phyloP scores from a whole-genome alignment of 1,140 invertebrate species.

The Diachasma alloeum region DNA sequence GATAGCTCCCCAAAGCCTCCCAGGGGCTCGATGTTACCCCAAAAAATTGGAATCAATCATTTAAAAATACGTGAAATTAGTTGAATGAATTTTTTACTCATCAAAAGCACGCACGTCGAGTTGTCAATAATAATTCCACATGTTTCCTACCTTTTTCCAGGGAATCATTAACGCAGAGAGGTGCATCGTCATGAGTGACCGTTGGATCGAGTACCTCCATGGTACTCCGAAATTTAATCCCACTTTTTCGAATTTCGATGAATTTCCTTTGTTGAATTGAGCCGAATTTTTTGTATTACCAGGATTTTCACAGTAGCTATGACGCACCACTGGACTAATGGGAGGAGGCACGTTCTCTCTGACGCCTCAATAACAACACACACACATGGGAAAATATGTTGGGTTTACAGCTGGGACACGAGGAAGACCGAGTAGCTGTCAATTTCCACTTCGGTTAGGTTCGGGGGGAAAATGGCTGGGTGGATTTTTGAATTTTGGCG shows the following conservation, averaged over 20 bases:
- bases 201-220: slow-evolving; percentile 55
- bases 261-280: background rate
- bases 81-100: background rate
- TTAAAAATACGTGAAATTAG: background rate
- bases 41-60: background rate
- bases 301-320: background rate
- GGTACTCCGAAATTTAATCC: background rate
- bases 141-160: slow-evolving; percentile 45
- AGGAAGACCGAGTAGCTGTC: background rate
- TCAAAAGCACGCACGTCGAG: background rate
- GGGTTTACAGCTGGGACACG: background rate
- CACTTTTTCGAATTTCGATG: background rate
- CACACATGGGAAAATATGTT: background rate
- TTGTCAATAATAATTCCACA: slow-evolving; percentile 1
- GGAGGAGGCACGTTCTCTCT: background rate
- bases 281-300: background rate
- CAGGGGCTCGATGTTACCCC: background rate
- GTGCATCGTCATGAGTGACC: slow-evolving; percentile 51
- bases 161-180: slow-evolving; percentile 50
- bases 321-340: background rate
- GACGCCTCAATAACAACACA: slow-evolving; percentile 2
- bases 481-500: background rate
- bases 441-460: background rate
- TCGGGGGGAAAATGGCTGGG: background rate
- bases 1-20: background rate